These are phyloP conservation scores for Halyomorpha halys DNA, from an alignment of 1,140 invertebrate genomes.

Conservation along the genomic window DNA sequence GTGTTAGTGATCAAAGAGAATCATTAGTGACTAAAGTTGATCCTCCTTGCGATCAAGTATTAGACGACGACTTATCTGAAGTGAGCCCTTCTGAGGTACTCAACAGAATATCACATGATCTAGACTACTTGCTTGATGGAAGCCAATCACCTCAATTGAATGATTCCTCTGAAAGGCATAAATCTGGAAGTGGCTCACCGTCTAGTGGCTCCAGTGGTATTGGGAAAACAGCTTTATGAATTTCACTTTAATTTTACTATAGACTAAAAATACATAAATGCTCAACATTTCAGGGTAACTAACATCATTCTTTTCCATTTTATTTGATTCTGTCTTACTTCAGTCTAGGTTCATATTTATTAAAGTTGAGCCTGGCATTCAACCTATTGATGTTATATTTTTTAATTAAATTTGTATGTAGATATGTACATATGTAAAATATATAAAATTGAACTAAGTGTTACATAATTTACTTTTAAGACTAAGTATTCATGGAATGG, in stretches of 20 bases:
- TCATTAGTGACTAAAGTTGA: too few species aligned
- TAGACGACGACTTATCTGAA: neutral
- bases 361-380: too few species aligned
- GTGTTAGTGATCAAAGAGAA: too few species aligned
- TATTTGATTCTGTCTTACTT: too few species aligned
- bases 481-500: too few species aligned
- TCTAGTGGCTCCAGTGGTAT: neutral
- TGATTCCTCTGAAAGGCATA: neutral
- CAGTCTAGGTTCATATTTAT: too few species aligned
- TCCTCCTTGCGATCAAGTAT: too few species aligned
- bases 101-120: constrained; percentile 20
- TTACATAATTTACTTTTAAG: too few species aligned
- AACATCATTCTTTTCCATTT: neutral
- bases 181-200: neutral
- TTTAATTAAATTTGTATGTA: too few species aligned
- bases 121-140: constrained; percentile 23
- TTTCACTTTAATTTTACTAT: neutral
- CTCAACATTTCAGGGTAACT: constrained; percentile 5
- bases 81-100: constrained; percentile 18
- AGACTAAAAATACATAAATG: neutral
- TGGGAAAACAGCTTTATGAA: constrained; percentile 1
- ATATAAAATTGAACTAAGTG: too few species aligned
- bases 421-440: too few species aligned
- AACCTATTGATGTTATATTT: too few species aligned
- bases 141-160: neutral